A percentile compares a stretch with the other conserved stretches of the same genome.
Evolutionary conservation across 1,140 invertebrate species (phyloP).

Genomic region (Trissolcus basalis): DNA sequence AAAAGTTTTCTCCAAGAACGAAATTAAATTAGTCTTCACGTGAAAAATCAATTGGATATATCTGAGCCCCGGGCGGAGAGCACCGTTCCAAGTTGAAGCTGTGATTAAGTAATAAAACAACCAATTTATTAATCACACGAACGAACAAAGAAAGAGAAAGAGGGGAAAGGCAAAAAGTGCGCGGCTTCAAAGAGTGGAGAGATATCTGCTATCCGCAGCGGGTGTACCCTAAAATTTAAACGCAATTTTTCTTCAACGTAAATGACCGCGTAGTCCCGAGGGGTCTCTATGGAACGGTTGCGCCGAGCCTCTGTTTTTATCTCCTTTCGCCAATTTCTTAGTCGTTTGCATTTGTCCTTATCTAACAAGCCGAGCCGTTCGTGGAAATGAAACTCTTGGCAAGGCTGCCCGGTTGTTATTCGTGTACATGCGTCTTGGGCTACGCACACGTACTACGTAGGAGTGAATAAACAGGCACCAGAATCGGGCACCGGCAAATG

Average conservation of each 20-base stretch:
- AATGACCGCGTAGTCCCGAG: not conserved
- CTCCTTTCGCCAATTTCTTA: constrained; percentile 20
- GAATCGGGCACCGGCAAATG: constrained; percentile 23
- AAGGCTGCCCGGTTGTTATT: constrained; percentile 31
- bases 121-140: no score
- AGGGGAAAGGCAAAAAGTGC: not conserved
- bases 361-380: constrained; percentile 27
- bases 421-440: constrained; percentile 10
- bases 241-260: constrained; percentile 7
- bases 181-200: not conserved
- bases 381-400: constrained; percentile 30
- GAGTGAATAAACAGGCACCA: constrained; percentile 20
- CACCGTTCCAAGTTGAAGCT: no score
- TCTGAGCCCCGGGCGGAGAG: no score
- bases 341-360: constrained; percentile 24
- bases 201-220: constrained; percentile 1
- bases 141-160: no score
- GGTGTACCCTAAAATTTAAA: constrained; percentile 6
- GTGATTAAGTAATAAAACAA: no score
- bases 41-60: no score
- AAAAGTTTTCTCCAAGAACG: no score
- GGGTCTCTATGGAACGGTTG: constrained; percentile 7
- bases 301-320: constrained; percentile 13
- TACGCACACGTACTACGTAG: constrained; percentile 27
- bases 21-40: no score